A percentile compares a stretch with the other conserved stretches of the same genome.
Evolutionary conservation across 2,888 invertebrate genomes (phyloP).

Genomic region (Euplagia quadripunctaria): DNA sequence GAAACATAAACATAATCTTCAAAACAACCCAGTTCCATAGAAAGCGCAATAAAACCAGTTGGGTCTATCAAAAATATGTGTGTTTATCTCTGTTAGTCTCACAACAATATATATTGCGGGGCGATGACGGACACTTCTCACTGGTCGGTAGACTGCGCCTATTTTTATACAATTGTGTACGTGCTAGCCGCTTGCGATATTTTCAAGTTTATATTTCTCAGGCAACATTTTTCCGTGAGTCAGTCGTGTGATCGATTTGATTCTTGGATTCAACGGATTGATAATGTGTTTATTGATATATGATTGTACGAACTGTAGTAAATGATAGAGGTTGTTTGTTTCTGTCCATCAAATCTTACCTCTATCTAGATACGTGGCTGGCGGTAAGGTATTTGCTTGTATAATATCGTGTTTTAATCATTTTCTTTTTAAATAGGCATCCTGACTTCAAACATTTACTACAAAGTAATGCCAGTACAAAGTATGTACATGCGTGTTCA

Average conservation of each 20-base stretch:
- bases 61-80: constrained; percentile 53
- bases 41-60: constrained; percentile 53
- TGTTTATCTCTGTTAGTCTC: constrained; percentile 41
- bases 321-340: not conserved
- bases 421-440: not conserved
- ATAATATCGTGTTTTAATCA: not conserved
- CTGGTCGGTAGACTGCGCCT: constrained; percentile 54
- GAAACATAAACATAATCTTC: constrained; percentile 20
- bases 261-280: constrained; percentile 3
- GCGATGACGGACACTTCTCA: constrained; percentile 74
- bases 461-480: too few species aligned
- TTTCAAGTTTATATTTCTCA: constrained; percentile 53
- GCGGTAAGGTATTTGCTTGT: not conserved
- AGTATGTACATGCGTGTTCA: too few species aligned
- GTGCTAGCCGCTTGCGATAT: constrained; percentile 54
- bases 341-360: not conserved
- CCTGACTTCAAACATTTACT: too few species aligned
- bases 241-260: constrained; percentile 3
- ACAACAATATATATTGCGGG: constrained; percentile 67
- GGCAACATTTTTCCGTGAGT: constrained; percentile 4
- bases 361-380: not conserved
- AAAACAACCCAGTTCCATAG: constrained; percentile 46
- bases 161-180: constrained; percentile 68
- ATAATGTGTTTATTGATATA: not conserved
- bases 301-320: not conserved